Conservation (phyloP, 1,140 invertebrate genomes). For the Heliconius eleuchia region DNA sequence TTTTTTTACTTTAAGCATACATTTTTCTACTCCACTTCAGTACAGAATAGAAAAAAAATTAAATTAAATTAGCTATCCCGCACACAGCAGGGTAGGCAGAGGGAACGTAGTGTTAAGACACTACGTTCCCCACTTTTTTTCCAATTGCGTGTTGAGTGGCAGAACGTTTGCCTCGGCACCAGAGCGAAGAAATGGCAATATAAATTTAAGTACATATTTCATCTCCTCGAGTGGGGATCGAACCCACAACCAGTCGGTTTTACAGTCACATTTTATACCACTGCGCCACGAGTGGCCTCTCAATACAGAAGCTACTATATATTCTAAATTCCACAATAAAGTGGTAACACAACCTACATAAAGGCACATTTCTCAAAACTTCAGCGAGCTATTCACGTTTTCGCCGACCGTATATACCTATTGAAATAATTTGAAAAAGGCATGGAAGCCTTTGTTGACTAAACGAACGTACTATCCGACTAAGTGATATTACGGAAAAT, state of each 20-base stretch:
- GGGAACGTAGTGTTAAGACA: no score
- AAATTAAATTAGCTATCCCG: no score
- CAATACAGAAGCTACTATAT: not conserved
- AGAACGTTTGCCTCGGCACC: no score
- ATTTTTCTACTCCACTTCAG: not conserved
- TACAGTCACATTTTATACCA: no score
- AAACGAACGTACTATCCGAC: slow-evolving; percentile 15
- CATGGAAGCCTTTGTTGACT: slow-evolving; percentile 18
- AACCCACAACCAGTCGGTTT: no score
- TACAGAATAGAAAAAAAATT: not conserved
- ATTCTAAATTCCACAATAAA: not conserved
- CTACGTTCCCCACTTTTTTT: no score
- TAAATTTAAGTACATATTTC: no score
- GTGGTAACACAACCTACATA: not conserved
- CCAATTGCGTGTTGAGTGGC: no score
- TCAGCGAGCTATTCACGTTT: not conserved
- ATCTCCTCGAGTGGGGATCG: no score
- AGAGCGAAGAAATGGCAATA: no score
- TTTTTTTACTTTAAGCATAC: not conserved
- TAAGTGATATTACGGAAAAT: slow-evolving; percentile 17
- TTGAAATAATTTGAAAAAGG: slow-evolving; percentile 25
- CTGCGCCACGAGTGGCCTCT: no score
- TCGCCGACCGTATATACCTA: slow-evolving; percentile 10
- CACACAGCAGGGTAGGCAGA: no score
- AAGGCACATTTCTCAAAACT: not conserved